A percentile compares a stretch with the other conserved stretches of the same genome.
phyloP scores from a whole-genome alignment of 35 echinoderm and acorn worm genomes.

The Lytechinus pictus region DNA sequence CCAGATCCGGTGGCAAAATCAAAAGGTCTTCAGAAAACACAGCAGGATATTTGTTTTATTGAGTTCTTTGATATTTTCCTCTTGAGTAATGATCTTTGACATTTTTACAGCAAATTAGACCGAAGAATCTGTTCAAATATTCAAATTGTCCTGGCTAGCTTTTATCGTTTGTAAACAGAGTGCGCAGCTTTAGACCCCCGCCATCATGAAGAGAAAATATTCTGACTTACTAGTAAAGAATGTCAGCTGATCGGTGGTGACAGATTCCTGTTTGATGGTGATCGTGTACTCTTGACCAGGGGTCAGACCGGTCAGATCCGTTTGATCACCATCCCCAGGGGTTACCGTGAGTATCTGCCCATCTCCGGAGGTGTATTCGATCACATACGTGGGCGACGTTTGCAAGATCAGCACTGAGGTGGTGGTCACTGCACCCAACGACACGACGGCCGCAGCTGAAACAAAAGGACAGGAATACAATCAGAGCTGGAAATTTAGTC shows the following conservation, averaged over 20 bases:
- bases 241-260: not conserved
- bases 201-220: too few relatives aligned
- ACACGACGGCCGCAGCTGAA: not conserved
- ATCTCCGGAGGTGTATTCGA: not conserved
- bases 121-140: too few relatives aligned
- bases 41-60: too few relatives aligned
- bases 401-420: not conserved
- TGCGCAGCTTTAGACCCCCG: too few relatives aligned
- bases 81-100: too few relatives aligned
- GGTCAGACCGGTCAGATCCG: not conserved
- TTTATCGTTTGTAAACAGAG: too few relatives aligned
- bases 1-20: too few relatives aligned
- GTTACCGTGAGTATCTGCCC: not conserved
- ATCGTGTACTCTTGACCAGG: not conserved
- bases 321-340: not conserved
- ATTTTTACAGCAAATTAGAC: too few relatives aligned
- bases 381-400: not conserved
- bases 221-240: constrained; percentile 37
- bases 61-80: too few relatives aligned
- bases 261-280: not conserved
- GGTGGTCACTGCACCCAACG: not conserved
- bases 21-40: too few relatives aligned
- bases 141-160: too few relatives aligned
- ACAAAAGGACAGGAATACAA: not conserved
- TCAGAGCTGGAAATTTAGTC: too few relatives aligned